A percentile compares a stretch with the other conserved stretches of the same genome.
These are phyloP conservation scores for Solea senegalensis DNA, from an alignment of 2,113 vertebrate species.

Conservation along the genomic window DNA sequence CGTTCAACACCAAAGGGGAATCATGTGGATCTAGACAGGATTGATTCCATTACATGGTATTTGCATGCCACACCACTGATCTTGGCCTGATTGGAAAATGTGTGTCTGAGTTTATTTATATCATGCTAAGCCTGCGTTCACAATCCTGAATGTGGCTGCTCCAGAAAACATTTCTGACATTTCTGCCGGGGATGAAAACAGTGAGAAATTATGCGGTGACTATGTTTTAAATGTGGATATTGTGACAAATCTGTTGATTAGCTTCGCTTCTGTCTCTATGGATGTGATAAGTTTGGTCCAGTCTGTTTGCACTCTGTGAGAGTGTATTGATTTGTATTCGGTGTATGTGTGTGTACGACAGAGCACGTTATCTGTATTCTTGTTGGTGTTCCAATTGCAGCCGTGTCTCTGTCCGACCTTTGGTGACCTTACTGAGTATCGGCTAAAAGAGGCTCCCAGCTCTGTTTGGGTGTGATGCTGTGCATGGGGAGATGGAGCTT, in stretches of 20 bases:
- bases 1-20: background rate
- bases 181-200: background rate
- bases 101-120: conserved; percentile 9
- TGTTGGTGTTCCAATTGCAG: background rate
- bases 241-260: no score
- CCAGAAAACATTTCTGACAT: background rate
- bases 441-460: no score
- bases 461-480: conserved; percentile 1
- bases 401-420: conserved; percentile 10
- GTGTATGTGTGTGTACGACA: background rate
- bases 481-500: conserved; percentile 5
- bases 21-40: conserved; percentile 10
- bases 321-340: conserved; percentile 12
- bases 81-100: background rate
- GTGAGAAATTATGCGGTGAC: background rate
- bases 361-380: conserved; percentile 4
- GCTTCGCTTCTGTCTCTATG: no score
- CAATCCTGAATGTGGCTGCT: background rate
- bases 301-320: background rate
- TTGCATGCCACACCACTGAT: background rate
- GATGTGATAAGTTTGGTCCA: background rate
- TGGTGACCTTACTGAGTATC: background rate
- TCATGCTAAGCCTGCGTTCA: background rate
- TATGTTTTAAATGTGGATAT: no score
- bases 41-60: background rate